phyloP scores from a whole-genome alignment of 1,140 invertebrate genomes.

The Musca vetustissima region DNA sequence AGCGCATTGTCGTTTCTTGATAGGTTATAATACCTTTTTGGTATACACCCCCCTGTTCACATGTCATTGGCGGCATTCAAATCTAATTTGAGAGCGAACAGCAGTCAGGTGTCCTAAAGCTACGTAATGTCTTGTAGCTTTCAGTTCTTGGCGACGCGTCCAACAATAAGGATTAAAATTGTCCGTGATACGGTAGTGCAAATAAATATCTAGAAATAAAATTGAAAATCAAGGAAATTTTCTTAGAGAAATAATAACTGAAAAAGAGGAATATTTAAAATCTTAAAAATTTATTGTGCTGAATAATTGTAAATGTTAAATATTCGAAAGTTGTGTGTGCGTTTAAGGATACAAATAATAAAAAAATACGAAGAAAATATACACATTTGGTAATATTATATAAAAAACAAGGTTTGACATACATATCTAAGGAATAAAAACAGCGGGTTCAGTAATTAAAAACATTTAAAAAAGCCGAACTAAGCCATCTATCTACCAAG shows the following conservation, averaged over 20 bases:
- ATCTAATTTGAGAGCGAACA: slow-evolving; percentile 36
- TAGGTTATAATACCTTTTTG: slow-evolving; percentile 15
- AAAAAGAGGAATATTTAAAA: not conserved
- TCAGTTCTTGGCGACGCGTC: slow-evolving; percentile 25
- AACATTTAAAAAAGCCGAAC: no score
- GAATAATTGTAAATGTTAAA: slow-evolving; percentile 5
- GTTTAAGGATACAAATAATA: no score
- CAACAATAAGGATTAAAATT: slow-evolving; percentile 15
- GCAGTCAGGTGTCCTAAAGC: slow-evolving; percentile 45
- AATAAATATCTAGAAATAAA: not conserved
- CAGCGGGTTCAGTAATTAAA: no score
- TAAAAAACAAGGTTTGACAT: no score
- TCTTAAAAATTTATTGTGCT: not conserved
- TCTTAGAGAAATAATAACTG: not conserved
- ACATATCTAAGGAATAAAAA: no score
- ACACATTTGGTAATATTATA: no score
- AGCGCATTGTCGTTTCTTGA: slow-evolving; percentile 7
- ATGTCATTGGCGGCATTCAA: slow-evolving; percentile 37
- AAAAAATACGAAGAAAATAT: no score
- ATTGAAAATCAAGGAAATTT: no score
- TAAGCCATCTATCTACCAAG: no score
- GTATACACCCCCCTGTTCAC: not conserved
- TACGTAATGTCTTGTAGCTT: slow-evolving; percentile 12
- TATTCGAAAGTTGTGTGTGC: no score
- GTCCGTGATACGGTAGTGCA: not conserved